Base-by-base conservation (phyloP, 2,888 invertebrate genomes). In the Heliconius aoede region DNA sequence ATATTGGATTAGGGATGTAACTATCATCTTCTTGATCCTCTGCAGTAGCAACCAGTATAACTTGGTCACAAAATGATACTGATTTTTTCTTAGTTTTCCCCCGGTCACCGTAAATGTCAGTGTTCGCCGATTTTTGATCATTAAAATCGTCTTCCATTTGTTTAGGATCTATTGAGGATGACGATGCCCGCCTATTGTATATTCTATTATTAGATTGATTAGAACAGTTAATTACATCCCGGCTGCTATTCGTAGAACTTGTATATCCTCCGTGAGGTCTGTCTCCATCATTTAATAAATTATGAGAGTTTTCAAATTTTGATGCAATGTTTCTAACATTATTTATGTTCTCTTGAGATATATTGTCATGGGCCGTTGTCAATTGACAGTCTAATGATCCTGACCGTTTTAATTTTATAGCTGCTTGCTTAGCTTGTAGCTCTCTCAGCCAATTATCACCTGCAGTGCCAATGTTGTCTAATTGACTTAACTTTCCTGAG, bases 1-100 rank as follows among this genome's bases (percentile, higher is more conserved):
- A 90, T 77, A 98, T 98, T 0, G 98, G 98, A 91, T 98, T 98
- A 0, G 98, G 98, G 85, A 98, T 98, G 85, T 98, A 98, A 83
- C 97, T 97, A 80, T 98, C 98, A 79, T 97, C 97, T 89, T 98
- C 98, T 85, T 98, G 97, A 83, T 98, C 98, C 85, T 98, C 98
- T 0, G 98, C 98, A 1, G 98, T 98, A 7, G 98, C 98, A 18
- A 98, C 98, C 76, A 98, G 92, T 79, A 98, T 98, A 0, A 99
- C 98, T 91, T 98, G 98, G 88, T 98, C 98, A 86, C 98, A 98
- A 90, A 99, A 99, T 0, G 98, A 98, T 7, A 99, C 99, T 77
- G 98, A 98, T 89, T 99, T 99, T 95, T 98, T 98, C 87, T 98
- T 98, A 0, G 96, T 95, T 77, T 96, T 95, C 72, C 95, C 95